phyloP scores from a whole-genome alignment of 2,888 invertebrate genomes.

The Trypoxylon attenuatum region DNA sequence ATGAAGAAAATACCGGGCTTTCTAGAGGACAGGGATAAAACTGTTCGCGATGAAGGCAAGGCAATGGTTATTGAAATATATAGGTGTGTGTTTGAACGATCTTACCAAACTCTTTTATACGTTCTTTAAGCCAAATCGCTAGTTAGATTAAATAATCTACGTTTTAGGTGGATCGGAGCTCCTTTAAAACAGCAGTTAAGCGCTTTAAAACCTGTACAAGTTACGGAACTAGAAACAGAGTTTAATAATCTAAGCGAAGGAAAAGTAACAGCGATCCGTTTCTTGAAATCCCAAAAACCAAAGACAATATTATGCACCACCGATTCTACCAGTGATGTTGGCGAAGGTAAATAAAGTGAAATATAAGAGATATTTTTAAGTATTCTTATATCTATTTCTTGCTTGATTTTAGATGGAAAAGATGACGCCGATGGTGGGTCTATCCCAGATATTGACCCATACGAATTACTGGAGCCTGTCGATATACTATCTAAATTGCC shows the following conservation, averaged over 20 bases:
- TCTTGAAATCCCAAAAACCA: constrained; percentile 88
- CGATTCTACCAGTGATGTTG: constrained; percentile 76
- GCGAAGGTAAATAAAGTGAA: constrained; percentile 68
- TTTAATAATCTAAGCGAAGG: constrained; percentile 84
- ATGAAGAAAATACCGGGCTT: constrained; percentile 90
- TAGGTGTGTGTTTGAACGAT: constrained; percentile 76
- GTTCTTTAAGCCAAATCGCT: too few relatives aligned
- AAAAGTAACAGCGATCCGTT: constrained; percentile 83
- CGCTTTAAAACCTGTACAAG: constrained; percentile 90
- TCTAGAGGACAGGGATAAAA: constrained; percentile 93
- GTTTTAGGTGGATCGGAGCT: constrained; percentile 85
- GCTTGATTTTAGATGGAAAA: constrained; percentile 73
- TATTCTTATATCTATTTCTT: background rate
- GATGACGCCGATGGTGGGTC: constrained; percentile 79
- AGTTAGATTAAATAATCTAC: background rate
- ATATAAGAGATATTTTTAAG: constrained; percentile 4
- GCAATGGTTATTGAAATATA: constrained; percentile 94
- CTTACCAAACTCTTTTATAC: too few relatives aligned
- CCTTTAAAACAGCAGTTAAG: constrained; percentile 90
- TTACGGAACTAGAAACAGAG: constrained; percentile 91
- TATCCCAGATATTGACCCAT: constrained; percentile 85
- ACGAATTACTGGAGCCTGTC: constrained; percentile 92
- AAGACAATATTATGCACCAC: constrained; percentile 78
- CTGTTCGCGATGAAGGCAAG: constrained; percentile 94
- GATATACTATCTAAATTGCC: constrained; percentile 95